Conservation (phyloP, 2,888 invertebrate species). For the Abrostola tripartita region DNA sequence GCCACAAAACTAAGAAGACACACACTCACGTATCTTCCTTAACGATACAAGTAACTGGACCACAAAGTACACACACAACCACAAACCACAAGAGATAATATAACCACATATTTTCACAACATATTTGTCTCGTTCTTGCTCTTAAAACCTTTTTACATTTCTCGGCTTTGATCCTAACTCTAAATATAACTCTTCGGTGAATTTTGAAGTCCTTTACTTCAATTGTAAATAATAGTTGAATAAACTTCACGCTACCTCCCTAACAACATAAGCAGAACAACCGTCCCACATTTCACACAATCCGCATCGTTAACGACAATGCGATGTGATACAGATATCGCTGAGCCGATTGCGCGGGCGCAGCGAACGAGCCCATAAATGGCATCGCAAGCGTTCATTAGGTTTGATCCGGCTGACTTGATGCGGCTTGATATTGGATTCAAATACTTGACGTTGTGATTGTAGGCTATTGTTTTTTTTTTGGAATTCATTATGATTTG, state of each 20-base stretch:
- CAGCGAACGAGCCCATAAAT: constrained; percentile 78
- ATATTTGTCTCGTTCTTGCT: neutral
- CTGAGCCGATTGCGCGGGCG: constrained; percentile 72
- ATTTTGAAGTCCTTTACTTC: neutral
- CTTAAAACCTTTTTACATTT: neutral
- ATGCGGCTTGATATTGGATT: constrained; percentile 58
- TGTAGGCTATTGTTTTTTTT: constrained; percentile 34
- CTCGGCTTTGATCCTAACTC: neutral
- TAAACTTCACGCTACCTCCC: neutral
- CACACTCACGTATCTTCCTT: neutral
- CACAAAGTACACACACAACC: constrained; percentile 10
- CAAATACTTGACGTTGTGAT: constrained; percentile 35
- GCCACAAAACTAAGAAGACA: neutral
- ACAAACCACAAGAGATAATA: constrained; percentile 2
- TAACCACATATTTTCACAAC: constrained; percentile 3
- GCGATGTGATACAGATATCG: constrained; percentile 79
- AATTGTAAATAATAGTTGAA: neutral
- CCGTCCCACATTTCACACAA: constrained; percentile 48
- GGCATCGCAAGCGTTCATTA: constrained; percentile 73
- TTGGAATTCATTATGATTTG: neutral
- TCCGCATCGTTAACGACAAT: constrained; percentile 76
- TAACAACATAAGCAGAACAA: constrained; percentile 19
- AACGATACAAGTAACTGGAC: constrained; percentile 2
- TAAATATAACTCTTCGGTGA: neutral
- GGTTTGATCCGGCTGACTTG: constrained; percentile 62